Base-by-base conservation (phyloP, 2,113 vertebrate species). In the Nyctibius bracteatus region DNA sequence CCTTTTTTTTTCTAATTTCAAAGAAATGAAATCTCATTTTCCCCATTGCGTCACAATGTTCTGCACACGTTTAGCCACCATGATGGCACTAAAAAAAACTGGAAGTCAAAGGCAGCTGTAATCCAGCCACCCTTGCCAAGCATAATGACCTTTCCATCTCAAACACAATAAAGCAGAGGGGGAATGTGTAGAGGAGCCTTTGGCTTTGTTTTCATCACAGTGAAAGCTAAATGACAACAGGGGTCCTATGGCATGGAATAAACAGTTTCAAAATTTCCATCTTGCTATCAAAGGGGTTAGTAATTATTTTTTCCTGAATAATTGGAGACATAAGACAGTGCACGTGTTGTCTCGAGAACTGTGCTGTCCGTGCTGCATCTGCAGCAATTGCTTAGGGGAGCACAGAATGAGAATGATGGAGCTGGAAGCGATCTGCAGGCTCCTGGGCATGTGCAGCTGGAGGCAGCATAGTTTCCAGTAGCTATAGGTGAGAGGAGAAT, bases 1-100 rank as follows among this genome's bases (percentile, higher is more conserved):
- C 66, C 57, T 28, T 51, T 67, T 63, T 81, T 63, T 84, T 74
- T 33, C 62, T 80, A 33, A 85, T 87, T 93, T 89, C 81, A 84
- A 43, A 96, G 70, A 87, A 95, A 91, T 62, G 9, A 87, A 94
- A 79, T 89, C 91, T 74, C 70, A 49, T 79, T 94, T 85, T 91
- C 58, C 66, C 88, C 61, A 62, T 10, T 87, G 62, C 70, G 37
- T 92, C 70, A 75, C 51, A 79, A 70, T 77, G 37, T 49, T 92
- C 43, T 84, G 79, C 23, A 67, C 20, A 12, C 5, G 8, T 88
- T 87, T 75, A 89, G 77, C 30, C 80, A 63, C 30, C 25, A 39
- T 0, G 23, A 94, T 68, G 82, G 67, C 83, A 74, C 43, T 72
- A 51, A 94, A 91, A 91, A 71, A 83, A 5, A 44, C 62, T 94